Conservation (phyloP, 1,140 invertebrate species). For the Drosophila jambulina region DNA sequence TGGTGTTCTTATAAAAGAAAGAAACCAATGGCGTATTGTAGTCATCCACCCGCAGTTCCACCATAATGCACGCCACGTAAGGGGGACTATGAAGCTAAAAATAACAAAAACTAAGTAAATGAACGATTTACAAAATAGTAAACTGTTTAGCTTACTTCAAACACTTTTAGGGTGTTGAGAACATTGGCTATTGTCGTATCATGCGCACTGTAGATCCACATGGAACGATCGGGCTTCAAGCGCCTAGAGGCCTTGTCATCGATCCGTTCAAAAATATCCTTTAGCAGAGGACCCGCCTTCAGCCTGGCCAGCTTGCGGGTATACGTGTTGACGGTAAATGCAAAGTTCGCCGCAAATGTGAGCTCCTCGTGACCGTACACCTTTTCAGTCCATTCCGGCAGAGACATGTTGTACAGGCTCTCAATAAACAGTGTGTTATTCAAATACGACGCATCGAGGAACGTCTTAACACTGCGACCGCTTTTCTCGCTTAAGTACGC, state of each 20-base stretch:
- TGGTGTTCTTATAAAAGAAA: conserved; percentile 88
- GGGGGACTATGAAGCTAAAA: conserved; percentile 88
- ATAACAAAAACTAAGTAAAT: not conserved
- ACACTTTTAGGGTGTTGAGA: conserved; percentile 90
- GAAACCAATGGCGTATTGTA: conserved; percentile 84
- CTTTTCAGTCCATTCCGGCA: conserved; percentile 90
- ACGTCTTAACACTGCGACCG: conserved; percentile 86
- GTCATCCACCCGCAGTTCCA: conserved; percentile 88
- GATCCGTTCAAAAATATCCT: conserved; percentile 88
- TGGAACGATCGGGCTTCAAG: conserved; percentile 87
- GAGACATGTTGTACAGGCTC: conserved; percentile 87
- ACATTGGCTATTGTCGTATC: conserved; percentile 93
- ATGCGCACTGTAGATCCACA: conserved; percentile 92
- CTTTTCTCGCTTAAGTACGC: conserved; percentile 88
- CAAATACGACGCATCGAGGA: conserved; percentile 87
- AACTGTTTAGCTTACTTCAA: conserved; percentile 85
- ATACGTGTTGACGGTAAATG: conserved; percentile 86
- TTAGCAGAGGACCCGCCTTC: conserved; percentile 88
- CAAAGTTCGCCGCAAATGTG: conserved; percentile 86
- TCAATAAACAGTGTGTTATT: conserved; percentile 91
- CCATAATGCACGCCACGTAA: conserved; percentile 89
- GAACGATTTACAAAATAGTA: not conserved
- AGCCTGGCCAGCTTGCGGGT: conserved; percentile 86
- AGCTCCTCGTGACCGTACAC: conserved; percentile 86
- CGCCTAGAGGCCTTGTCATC: conserved; percentile 81